Evolutionary conservation across 2,888 invertebrate species (phyloP).

Genomic region (Halictus quadricinctus): DNA sequence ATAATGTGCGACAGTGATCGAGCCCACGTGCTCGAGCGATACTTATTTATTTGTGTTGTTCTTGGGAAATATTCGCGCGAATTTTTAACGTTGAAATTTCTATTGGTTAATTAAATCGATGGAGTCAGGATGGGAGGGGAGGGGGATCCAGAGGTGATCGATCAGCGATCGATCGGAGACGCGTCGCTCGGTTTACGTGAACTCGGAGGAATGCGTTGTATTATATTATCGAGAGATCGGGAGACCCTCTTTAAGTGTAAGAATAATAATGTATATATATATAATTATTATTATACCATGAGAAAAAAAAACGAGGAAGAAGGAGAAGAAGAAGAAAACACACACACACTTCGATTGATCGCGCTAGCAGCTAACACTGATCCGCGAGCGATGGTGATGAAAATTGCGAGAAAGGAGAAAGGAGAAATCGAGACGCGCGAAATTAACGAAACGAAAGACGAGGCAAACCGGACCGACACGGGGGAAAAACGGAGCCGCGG

Average conservation of each 20-base stretch:
- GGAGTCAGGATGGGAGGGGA: background rate
- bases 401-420: slow-evolving; percentile 35
- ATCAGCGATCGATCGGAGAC: slow-evolving; percentile 59
- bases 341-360: slow-evolving; percentile 66
- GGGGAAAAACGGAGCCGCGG: background rate
- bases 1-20: background rate
- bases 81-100: background rate
- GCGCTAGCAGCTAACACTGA: slow-evolving; percentile 63
- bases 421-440: slow-evolving; percentile 41
- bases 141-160: slow-evolving; percentile 27
- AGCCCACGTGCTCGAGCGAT: background rate
- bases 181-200: slow-evolving; percentile 61
- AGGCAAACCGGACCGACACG: slow-evolving; percentile 7
- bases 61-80: background rate
- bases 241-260: slow-evolving; percentile 75
- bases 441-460: slow-evolving; percentile 48
- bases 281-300: slow-evolving; percentile 75
- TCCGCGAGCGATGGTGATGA: slow-evolving; percentile 46
- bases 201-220: slow-evolving; percentile 70
- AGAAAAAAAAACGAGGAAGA: slow-evolving; percentile 53
- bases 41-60: slow-evolving; percentile 19
- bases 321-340: background rate
- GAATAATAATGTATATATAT: slow-evolving; percentile 80
- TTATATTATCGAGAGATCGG: slow-evolving; percentile 75
- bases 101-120: background rate